Conservation (phyloP, 2,797 vertebrate species). For the Yasuhikotakia modesta region DNA sequence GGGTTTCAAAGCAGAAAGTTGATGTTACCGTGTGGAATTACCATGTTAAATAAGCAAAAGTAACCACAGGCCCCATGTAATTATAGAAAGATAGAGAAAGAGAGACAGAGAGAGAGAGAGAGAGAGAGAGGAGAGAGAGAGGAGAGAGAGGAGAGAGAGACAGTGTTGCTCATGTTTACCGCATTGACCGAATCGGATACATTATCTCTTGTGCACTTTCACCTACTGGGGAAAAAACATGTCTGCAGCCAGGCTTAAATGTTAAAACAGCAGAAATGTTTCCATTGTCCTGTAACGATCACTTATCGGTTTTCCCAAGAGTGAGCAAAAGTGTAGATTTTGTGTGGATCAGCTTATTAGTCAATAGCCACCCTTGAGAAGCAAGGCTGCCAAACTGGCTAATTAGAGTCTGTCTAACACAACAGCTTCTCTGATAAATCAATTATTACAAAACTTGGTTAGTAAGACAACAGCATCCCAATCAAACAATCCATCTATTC, state of each 20-base stretch:
- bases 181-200: background rate
- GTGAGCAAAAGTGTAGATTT: background rate
- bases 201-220: slow-evolving; percentile 34
- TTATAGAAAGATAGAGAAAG: no score
- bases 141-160: background rate
- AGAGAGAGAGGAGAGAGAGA: background rate
- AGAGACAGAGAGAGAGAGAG: background rate
- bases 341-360: no score
- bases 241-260: slow-evolving; percentile 20
- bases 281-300: slow-evolving; percentile 6
- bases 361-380: background rate
- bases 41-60: background rate
- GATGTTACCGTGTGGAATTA: slow-evolving; percentile 1
- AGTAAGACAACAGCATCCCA: background rate
- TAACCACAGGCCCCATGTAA: background rate
- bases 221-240: slow-evolving; percentile 29
- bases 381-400: background rate
- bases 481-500: background rate
- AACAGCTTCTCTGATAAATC: background rate
- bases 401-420: no score
- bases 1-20: background rate
- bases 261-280: slow-evolving; percentile 29
- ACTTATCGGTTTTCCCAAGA: slow-evolving; percentile 12
- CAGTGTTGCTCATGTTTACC: slow-evolving; percentile 13
- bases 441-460: background rate